These are phyloP conservation scores for Chaenogobius annularis DNA, from an alignment of 2,113 vertebrate species.

Conservation along the genomic window DNA sequence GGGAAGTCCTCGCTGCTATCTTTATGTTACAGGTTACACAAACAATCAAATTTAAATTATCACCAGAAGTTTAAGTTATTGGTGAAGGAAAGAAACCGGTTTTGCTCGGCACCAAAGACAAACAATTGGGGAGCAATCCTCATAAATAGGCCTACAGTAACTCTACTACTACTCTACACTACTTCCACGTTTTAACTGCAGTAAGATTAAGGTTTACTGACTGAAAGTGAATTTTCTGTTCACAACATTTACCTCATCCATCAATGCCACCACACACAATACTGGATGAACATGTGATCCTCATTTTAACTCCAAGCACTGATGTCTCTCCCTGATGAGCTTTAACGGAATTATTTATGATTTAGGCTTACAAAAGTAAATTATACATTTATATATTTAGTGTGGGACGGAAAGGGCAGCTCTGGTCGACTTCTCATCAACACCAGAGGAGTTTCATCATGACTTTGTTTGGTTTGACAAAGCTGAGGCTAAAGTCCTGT, in stretches of 20 bases:
- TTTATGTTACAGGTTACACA: neutral
- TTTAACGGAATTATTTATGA: constrained; percentile 25
- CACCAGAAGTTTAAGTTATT: too few species aligned
- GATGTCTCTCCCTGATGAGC: neutral
- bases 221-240: too few species aligned
- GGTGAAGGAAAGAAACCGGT: too few species aligned
- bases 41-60: neutral
- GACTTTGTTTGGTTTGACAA: neutral
- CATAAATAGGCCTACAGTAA: too few species aligned
- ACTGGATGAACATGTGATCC: too few species aligned
- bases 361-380: constrained; percentile 15
- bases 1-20: neutral
- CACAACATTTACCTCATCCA: neutral
- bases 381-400: constrained; percentile 41
- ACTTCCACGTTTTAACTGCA: too few species aligned
- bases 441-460: neutral
- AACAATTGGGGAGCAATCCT: too few species aligned
- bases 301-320: neutral
- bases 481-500: neutral
- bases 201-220: neutral
- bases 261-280: neutral
- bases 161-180: too few species aligned
- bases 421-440: neutral
- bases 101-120: too few species aligned
- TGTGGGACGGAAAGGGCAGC: neutral